Evolutionary conservation across 1,140 invertebrate genomes (phyloP).

Genomic region (Caenorhabditis latens): DNA sequence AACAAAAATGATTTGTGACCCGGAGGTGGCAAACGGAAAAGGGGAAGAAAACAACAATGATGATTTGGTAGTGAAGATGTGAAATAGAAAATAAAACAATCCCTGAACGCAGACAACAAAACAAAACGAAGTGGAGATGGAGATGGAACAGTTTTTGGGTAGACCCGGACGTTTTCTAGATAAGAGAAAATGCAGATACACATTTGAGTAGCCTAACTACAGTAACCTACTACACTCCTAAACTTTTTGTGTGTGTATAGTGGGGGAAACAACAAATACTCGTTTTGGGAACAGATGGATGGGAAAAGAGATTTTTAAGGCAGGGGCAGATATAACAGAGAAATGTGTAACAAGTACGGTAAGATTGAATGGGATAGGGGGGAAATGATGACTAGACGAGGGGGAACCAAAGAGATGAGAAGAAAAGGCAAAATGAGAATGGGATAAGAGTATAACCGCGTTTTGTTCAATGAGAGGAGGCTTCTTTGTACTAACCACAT

Average conservation of each 20-base stretch:
- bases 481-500: conserved; percentile 45
- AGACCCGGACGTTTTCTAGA: conserved; percentile 54
- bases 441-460: conserved; percentile 50
- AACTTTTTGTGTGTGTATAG: conserved; percentile 16
- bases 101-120: conserved; percentile 53
- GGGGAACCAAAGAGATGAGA: background rate
- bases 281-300: conserved; percentile 44
- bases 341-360: conserved; percentile 53
- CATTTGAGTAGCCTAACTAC: conserved; percentile 28
- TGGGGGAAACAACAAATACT: conserved; percentile 10
- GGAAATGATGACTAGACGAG: conserved; percentile 36
- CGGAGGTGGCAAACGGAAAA: conserved; percentile 40
- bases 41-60: conserved; percentile 26
- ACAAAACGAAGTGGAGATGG: conserved; percentile 27
- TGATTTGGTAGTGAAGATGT: conserved; percentile 23
- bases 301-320: conserved; percentile 12
- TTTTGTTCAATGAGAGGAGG: conserved; percentile 47
- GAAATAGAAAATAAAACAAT: conserved; percentile 31
- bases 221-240: conserved; percentile 52
- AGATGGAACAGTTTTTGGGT: conserved; percentile 39
- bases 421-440: conserved; percentile 32
- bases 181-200: conserved; percentile 56
- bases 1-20: conserved; percentile 38
- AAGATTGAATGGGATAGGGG: background rate
- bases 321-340: conserved; percentile 39